A percentile compares a stretch with the other conserved stretches of the same genome.
phyloP scores from a whole-genome alignment of 2,888 invertebrate species.

The Drosophila neonasuta region DNA sequence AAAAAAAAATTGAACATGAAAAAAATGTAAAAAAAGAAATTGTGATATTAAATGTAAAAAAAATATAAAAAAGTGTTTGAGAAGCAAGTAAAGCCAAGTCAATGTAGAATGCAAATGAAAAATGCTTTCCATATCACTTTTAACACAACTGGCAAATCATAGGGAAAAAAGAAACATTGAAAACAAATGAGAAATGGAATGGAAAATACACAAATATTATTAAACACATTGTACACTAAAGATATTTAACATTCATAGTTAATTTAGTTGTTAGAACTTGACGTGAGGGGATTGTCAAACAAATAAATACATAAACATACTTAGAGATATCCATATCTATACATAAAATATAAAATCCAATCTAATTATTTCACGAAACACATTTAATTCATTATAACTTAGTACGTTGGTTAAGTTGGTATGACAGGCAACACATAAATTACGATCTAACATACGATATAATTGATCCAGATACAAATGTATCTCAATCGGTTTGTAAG shows the following conservation, averaged over 20 bases:
- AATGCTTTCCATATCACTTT: constrained; percentile 75
- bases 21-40: constrained; percentile 66
- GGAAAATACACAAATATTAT: constrained; percentile 20
- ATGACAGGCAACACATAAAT: constrained; percentile 51
- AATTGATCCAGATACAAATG: constrained; percentile 61
- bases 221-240: constrained; percentile 28
- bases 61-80: constrained; percentile 41
- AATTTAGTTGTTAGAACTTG: constrained; percentile 66
- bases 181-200: constrained; percentile 12
- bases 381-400: constrained; percentile 52
- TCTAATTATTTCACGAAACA: constrained; percentile 52
- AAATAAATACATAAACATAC: constrained; percentile 30
- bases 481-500: constrained; percentile 70
- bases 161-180: constrained; percentile 34
- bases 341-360: constrained; percentile 35
- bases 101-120: constrained; percentile 53
- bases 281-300: constrained; percentile 57
- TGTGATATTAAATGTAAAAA: constrained; percentile 75
- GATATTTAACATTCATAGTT: constrained; percentile 70
- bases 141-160: constrained; percentile 56
- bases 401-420: constrained; percentile 52
- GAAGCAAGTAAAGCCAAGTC: constrained; percentile 37
- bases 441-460: constrained; percentile 46
- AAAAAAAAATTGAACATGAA: constrained; percentile 32
- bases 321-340: constrained; percentile 13